phyloP scores from a whole-genome alignment of 2,113 vertebrate genomes.

The Brevimyrus niger region DNA sequence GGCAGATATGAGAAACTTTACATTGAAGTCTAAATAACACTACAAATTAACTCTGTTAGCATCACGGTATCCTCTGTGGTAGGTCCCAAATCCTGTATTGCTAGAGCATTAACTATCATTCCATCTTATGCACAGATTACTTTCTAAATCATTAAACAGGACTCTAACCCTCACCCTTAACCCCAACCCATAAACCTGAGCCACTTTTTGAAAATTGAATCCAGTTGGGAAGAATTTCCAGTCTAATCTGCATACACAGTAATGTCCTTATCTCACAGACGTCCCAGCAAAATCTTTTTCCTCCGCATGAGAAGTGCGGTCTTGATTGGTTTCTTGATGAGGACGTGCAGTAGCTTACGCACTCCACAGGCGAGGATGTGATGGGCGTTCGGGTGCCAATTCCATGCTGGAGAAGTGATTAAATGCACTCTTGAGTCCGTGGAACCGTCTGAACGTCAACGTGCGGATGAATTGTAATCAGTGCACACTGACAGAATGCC shows the following conservation, averaged over 20 bases:
- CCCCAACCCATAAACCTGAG: constrained; percentile 13
- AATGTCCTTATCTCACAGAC: constrained; percentile 40
- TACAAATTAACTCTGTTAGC: not conserved
- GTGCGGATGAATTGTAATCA: constrained; percentile 81
- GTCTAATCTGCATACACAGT: constrained; percentile 61
- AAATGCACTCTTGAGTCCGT: constrained; percentile 76
- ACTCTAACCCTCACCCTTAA: constrained; percentile 9
- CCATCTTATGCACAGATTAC: not conserved
- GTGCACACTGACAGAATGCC: constrained; percentile 68
- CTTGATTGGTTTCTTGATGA: constrained; percentile 88
- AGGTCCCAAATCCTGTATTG: not conserved
- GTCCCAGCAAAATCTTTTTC: constrained; percentile 25
- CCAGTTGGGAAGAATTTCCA: constrained; percentile 42
- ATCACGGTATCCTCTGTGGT: not conserved
- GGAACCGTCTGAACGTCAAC: constrained; percentile 63
- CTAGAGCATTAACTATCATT: not conserved
- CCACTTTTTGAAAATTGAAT: constrained; percentile 38
- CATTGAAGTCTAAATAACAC: not conserved
- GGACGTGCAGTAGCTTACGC: constrained; percentile 55
- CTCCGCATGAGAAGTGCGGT: constrained; percentile 51
- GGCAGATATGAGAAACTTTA: not conserved
- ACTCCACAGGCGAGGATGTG: constrained; percentile 50
- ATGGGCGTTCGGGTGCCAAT: constrained; percentile 64
- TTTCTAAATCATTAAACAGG: constrained; percentile 12
- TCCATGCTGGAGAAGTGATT: constrained; percentile 83